Conservation (phyloP, 2,113 vertebrate species). For the Todiramphus chloris region DNA sequence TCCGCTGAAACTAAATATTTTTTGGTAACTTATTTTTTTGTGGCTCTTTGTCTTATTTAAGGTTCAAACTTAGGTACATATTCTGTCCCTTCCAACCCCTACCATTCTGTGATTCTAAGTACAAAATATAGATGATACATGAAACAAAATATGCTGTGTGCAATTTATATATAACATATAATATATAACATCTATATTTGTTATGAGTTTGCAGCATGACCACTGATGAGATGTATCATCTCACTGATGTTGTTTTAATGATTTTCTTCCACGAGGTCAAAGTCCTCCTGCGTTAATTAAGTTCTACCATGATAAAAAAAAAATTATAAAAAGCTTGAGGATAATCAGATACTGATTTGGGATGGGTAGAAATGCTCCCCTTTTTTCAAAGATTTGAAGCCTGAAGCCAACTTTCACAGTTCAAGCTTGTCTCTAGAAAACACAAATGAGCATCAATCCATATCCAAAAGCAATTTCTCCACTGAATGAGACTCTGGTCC, state of each 20-base stretch:
- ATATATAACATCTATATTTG: neutral
- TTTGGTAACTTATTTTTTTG: neutral
- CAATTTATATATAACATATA: neutral
- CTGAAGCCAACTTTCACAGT: neutral
- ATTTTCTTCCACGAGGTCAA: neutral
- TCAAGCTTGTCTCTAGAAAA: neutral
- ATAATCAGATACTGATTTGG: neutral
- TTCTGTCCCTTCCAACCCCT: too few species aligned
- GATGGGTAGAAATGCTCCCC: neutral
- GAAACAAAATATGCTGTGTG: neutral
- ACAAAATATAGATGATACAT: neutral
- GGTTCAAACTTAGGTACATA: neutral
- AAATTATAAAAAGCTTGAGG: neutral
- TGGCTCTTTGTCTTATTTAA: neutral
- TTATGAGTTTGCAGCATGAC: neutral
- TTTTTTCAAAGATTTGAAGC: neutral
- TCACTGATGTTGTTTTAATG: neutral
- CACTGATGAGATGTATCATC: neutral
- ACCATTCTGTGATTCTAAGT: neutral
- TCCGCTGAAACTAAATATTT: neutral
- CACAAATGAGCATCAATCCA: neutral
- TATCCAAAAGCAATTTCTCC: conserved; percentile 2
- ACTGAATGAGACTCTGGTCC: neutral
- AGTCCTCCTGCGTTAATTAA: neutral
- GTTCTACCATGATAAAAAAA: neutral